Percentiles rank a stretch among this genome's conserved stretches.
phyloP scores from a whole-genome alignment of 2,113 vertebrate genomes.

The Chaenocephalus aceratus region DNA sequence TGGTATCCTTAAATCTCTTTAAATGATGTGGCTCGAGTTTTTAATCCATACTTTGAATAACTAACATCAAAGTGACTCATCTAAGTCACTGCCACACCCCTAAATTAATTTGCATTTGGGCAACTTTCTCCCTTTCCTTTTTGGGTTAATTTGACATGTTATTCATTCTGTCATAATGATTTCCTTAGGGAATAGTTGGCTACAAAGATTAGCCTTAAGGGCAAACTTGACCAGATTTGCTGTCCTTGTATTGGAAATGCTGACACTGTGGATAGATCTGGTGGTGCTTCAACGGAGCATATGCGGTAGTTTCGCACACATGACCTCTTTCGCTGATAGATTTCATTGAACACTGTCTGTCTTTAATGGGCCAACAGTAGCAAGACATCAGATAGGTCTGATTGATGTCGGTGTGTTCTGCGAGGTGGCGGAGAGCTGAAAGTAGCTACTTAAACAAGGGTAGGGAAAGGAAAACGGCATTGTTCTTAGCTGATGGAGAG shows the following conservation, averaged over 20 bases:
- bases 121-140: constrained; percentile 18
- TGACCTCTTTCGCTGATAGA: constrained; percentile 65
- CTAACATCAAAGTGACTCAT: constrained; percentile 24
- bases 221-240: constrained; percentile 67
- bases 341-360: constrained; percentile 67
- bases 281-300: constrained; percentile 27
- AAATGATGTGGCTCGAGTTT: constrained; percentile 16
- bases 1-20: constrained; percentile 13
- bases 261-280: constrained; percentile 53
- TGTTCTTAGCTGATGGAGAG: constrained; percentile 74
- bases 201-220: constrained; percentile 76
- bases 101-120: constrained; percentile 46
- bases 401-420: constrained; percentile 61
- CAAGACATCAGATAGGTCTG: constrained; percentile 67
- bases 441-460: constrained; percentile 56
- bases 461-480: constrained; percentile 58
- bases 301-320: constrained; percentile 60
- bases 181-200: constrained; percentile 65
- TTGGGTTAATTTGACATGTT: constrained; percentile 72
- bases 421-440: constrained; percentile 42
- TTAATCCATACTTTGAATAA: constrained; percentile 43
- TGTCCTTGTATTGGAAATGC: constrained; percentile 58
- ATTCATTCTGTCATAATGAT: constrained; percentile 66
- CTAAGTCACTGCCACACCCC: constrained; percentile 19
- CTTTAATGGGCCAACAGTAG: constrained; percentile 71